Evolutionary conservation across 2,888 invertebrate species (phyloP), one percentile per base, ranked within the genome.

Genomic region (Hydraecia micacea): DNA sequence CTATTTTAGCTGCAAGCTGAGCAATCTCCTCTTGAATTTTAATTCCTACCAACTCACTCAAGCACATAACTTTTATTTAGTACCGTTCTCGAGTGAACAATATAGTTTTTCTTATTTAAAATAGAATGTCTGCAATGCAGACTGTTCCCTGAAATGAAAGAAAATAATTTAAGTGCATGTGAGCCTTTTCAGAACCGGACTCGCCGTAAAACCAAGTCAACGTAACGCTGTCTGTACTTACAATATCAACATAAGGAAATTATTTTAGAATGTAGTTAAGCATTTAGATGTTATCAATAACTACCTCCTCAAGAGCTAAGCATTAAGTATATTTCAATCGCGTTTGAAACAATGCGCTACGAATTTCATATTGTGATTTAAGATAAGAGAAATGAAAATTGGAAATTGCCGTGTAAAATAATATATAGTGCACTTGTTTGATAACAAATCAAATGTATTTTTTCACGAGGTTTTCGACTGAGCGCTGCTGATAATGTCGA

Each of bases 311-410:
- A 66, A 58, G 46, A 66, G 32, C 73, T 77, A 62, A 71, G 65
- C 70, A 81, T 79, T 81, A 77, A 62, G 79, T 79, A 67, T 63
- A 76, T 80, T 85, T 84, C 75, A 78, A 83, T 85, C 79, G 83
- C 81, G 77, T 88, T 73, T 75, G 69, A 82, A 83, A 63, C 70
- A 75, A 83, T 81, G 79, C 81, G 74, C 75, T 74, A 85, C 79
- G 75, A 83, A 85, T 86, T 84, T 84, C 52, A 87, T 86, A 79
- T 77, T 74, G 72, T 86, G 83, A 81, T 88, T 87, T 81, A 79
- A 88, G 95, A 95, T 95, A 95, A 95, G 89, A 87, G 92, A 94
- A 96, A 93, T 95, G 91, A 93, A 95, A 95, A 93, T 92, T 92
- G 92, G 88, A 94, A 94, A 95, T 94, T 92, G 91, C 92, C 94